A percentile compares a stretch with the other conserved stretches of the same genome.
Conservation (phyloP, 2,888 invertebrate species). For the Orthosia cruda region DNA sequence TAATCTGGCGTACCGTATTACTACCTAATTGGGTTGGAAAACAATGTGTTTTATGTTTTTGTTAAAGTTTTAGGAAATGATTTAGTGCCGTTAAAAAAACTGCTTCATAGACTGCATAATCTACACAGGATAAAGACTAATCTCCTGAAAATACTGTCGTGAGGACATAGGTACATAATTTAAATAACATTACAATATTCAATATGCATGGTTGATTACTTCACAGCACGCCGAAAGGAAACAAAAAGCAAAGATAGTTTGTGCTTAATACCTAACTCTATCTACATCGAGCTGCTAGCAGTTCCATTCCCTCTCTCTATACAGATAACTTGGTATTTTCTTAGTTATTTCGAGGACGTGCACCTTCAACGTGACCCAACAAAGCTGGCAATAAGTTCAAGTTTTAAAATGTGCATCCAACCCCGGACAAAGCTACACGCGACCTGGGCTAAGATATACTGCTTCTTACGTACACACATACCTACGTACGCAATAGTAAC, state of each 20-base stretch:
- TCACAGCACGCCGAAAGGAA: neutral
- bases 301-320: slow-evolving; percentile 17
- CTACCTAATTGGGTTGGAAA: neutral
- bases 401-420: slow-evolving; percentile 55
- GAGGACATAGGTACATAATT: neutral
- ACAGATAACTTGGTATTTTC: slow-evolving; percentile 34
- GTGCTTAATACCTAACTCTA: neutral
- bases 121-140: neutral
- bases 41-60: no score
- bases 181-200: neutral
- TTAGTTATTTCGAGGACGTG: slow-evolving; percentile 49
- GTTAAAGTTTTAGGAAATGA: neutral
- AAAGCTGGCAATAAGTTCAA: slow-evolving; percentile 56
- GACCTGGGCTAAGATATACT: slow-evolving; percentile 14
- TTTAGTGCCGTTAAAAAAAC: neutral
- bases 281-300: slow-evolving; percentile 1
- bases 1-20: neutral
- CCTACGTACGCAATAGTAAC: neutral
- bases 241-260: neutral
- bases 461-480: slow-evolving; percentile 2
- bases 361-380: slow-evolving; percentile 53
- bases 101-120: neutral
- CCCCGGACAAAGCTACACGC: slow-evolving; percentile 23
- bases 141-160: neutral
- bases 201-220: neutral